Evolutionary conservation across 2,888 invertebrate species (phyloP).

Genomic region (Drepanosiphum platanoidis): DNA sequence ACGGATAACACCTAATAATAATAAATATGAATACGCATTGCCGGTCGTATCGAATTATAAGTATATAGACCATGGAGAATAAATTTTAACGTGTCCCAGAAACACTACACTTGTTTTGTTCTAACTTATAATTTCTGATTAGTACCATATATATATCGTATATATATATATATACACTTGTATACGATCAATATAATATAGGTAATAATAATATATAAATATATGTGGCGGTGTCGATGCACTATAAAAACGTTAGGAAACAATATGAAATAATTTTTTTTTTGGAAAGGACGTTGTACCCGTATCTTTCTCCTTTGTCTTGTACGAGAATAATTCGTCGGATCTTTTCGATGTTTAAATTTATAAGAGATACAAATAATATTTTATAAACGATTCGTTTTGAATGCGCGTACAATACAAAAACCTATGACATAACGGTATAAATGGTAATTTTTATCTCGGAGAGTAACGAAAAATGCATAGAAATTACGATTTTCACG

Average conservation of each 20-base stretch:
- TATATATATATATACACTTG: neutral
- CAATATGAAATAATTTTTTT: neutral
- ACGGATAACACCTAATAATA: slow-evolving; percentile 29
- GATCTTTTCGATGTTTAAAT: neutral
- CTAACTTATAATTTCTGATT: slow-evolving; percentile 17
- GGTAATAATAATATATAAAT: no score
- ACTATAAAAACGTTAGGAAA: neutral
- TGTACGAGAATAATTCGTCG: neutral
- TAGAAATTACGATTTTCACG: no score
- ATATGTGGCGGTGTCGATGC: neutral
- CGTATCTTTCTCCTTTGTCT: neutral
- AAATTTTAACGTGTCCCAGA: neutral
- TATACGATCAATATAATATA: no score
- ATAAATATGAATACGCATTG: neutral
- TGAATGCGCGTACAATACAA: no score
- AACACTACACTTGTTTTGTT: neutral
- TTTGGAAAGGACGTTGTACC: neutral
- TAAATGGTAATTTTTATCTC: no score
- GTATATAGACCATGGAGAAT: neutral
- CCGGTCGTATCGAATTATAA: slow-evolving; percentile 7
- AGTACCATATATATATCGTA: neutral
- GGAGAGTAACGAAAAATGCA: no score
- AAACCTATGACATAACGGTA: no score
- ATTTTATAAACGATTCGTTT: no score
- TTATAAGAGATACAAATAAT: neutral